Base-by-base conservation (phyloP, 92 coral and sea anemone species). In the Porites rus region DNA sequence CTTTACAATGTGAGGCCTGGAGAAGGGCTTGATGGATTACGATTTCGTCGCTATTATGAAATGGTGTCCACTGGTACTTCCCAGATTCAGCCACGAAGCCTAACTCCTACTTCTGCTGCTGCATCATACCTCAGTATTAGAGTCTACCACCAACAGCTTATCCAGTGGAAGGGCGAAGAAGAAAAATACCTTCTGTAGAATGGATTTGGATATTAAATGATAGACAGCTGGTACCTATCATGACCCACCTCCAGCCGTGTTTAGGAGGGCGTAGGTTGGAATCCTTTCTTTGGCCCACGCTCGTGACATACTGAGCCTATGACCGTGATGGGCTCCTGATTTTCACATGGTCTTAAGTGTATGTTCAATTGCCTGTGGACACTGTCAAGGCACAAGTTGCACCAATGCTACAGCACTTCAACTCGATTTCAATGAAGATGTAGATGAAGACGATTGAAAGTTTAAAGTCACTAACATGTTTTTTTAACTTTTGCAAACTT, bases 311-410 rank as follows among this genome's bases (percentile, higher is more conserved):
- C 31, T 28, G 31, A 69, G 28, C 31, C 31, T 28, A 28, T 28
- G 31, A 28, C 31, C 31, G 31, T 28, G 31, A 28, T 28, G 31
- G 31, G 31, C 31, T 28, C 31, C 31, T 28, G 31, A 28, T 28
- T 28, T 28, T 28, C 31, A 28, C 31, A 28, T 28, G 31, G 54
- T 25, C 79, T 81, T 21, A 69, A 82, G 77, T 88, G 3, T 3
- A 28, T 28, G 84, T 51, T 63, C 77, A 3, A 69, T 63, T 17
- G 88, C 88, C 38, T 88, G 91, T 76, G 91, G 91, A 21, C 86
- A 81, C 82, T 88, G 91, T 67, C 71, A 62, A 62, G 91, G 91
- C 51, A 53, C 79, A 51, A 78, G 79, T 72, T 87, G 91, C 24
- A 87, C 87, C 46, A 79, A 83, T 28, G 19, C 86, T 28, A 7